phyloP scores from a whole-genome alignment of 2,888 invertebrate species.

The Podotricha telesiphe region DNA sequence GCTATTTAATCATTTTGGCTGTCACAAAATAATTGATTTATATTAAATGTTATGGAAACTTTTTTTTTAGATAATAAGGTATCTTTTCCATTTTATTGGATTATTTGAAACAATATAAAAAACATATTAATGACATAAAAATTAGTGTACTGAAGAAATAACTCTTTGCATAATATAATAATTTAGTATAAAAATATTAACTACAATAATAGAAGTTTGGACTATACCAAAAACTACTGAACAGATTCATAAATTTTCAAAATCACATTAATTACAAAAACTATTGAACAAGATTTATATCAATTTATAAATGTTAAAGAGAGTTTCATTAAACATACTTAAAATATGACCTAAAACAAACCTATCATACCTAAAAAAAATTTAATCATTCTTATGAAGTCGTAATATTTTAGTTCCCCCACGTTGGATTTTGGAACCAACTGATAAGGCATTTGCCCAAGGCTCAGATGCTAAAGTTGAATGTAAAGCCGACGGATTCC shows the following conservation, averaged over 20 bases:
- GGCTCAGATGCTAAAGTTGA: slow-evolving; percentile 96
- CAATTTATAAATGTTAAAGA: not conserved
- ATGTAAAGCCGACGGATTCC: slow-evolving; percentile 98
- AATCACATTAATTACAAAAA: not conserved
- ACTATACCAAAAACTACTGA: not conserved
- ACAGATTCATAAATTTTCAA: not conserved
- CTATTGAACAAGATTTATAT: not conserved
- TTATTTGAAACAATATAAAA: not conserved
- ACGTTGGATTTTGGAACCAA: slow-evolving; percentile 97
- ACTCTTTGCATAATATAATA: not conserved
- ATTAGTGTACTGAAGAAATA: not conserved
- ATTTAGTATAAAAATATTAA: not conserved
- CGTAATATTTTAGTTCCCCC: slow-evolving; percentile 91
- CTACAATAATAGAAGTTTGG: not conserved
- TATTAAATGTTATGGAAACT: slow-evolving; percentile 9
- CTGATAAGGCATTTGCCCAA: slow-evolving; percentile 97
- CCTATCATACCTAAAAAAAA: too few relatives aligned
- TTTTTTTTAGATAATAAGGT: slow-evolving; percentile 6
- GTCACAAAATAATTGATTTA: too few relatives aligned
- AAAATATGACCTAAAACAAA: not conserved
- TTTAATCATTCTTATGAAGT: slow-evolving; percentile 27
- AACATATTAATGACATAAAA: not conserved
- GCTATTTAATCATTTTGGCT: not conserved
- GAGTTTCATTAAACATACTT: not conserved
- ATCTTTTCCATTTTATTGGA: not conserved